These are phyloP conservation scores for Paratilapia polleni DNA, from an alignment of 2,113 vertebrate species.

Conservation along the genomic window DNA sequence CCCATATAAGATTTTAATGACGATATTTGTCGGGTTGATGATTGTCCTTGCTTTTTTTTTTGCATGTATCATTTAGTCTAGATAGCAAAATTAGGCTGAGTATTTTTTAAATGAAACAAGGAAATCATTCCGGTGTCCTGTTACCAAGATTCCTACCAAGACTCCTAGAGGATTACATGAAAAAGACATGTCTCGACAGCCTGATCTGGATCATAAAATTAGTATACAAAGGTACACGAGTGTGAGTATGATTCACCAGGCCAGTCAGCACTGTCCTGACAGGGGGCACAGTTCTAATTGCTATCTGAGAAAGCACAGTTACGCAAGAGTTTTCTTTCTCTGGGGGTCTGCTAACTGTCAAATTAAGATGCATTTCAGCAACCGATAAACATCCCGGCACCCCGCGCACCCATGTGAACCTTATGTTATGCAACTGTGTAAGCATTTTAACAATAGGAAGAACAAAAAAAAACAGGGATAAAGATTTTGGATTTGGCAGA, in stretches of 20 bases:
- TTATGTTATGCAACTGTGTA: conserved; percentile 18
- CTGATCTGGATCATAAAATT: conserved; percentile 16
- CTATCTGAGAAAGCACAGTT: conserved; percentile 23
- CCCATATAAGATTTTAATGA: background rate
- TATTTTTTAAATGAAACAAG: conserved; percentile 56
- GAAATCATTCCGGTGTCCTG: background rate
- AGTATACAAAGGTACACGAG: background rate
- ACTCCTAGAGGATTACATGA: background rate
- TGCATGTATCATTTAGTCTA: background rate
- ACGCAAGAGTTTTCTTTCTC: conserved; percentile 32
- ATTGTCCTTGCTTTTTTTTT: conserved; percentile 4
- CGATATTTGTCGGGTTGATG: background rate
- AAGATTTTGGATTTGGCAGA: conserved; percentile 72
- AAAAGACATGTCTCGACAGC: conserved; percentile 9
- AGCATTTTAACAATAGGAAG: conserved; percentile 30
- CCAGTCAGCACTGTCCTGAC: conserved; percentile 15
- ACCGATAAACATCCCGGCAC: conserved; percentile 1
- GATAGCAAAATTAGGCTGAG: conserved; percentile 35
- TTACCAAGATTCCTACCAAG: too few relatives aligned
- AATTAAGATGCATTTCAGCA: conserved; percentile 26
- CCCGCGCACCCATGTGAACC: conserved; percentile 26
- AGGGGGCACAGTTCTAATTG: conserved; percentile 9
- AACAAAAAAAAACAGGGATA: conserved; percentile 28
- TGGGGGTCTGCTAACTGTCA: conserved; percentile 4
- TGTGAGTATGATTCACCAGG: conserved; percentile 6